These are phyloP conservation scores for Cyphomyrmex costatus DNA, from an alignment of 1,140 invertebrate genomes.

Conservation along the genomic window DNA sequence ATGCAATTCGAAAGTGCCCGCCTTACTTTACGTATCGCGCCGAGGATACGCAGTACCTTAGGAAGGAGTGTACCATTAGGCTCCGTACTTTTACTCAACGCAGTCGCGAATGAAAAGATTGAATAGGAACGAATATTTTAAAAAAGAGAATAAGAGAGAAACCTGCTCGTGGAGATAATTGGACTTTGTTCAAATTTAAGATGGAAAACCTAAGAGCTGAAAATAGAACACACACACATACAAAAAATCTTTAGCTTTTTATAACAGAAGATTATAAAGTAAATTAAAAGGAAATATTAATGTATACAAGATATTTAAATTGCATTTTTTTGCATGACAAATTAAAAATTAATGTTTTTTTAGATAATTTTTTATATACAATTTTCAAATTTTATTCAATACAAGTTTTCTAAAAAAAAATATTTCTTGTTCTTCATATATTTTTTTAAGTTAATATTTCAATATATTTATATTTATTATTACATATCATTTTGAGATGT, in stretches of 20 bases:
- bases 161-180: background rate
- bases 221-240: background rate
- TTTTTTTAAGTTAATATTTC: background rate
- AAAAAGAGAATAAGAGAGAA: constrained; percentile 3
- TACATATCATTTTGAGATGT: too few species aligned
- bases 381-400: background rate
- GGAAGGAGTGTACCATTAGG: constrained; percentile 68
- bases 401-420: background rate
- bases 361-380: background rate
- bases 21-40: constrained; percentile 85
- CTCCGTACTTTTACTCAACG: constrained; percentile 66
- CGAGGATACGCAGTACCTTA: constrained; percentile 70
- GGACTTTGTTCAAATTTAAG: background rate
- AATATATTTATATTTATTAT: background rate
- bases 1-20: constrained; percentile 87
- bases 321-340: background rate
- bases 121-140: background rate
- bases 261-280: background rate
- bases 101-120: constrained; percentile 10
- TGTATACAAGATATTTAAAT: background rate
- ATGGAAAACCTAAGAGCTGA: background rate
- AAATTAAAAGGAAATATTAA: background rate
- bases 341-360: background rate
- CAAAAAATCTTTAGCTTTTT: background rate
- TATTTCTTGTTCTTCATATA: background rate